Conservation (phyloP, 2,888 invertebrate species). For the Emmelina monodactyla region DNA sequence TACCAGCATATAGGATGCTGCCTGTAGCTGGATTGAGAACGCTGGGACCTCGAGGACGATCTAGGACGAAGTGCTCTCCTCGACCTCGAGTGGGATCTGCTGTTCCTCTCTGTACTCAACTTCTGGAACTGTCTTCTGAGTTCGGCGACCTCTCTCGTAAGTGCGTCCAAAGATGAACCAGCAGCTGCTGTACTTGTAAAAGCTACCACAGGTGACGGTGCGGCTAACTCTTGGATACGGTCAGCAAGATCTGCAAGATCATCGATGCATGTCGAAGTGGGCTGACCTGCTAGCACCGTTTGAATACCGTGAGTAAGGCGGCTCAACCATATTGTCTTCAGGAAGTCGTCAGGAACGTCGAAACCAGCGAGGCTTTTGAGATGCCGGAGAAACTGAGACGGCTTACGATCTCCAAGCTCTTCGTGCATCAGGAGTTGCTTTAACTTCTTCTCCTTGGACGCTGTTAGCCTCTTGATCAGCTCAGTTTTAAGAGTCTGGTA, state of each 20-base stretch:
- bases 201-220: slow-evolving; percentile 4
- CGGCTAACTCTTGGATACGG: slow-evolving; percentile 8
- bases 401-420: slow-evolving; percentile 16
- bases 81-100: too few relatives aligned
- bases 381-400: slow-evolving; percentile 16
- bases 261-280: slow-evolving; percentile 4
- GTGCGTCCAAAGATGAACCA: not conserved
- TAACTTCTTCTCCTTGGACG: too few relatives aligned
- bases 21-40: slow-evolving; percentile 9
- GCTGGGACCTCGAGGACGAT: too few relatives aligned
- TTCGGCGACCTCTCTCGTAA: not conserved
- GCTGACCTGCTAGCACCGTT: slow-evolving; percentile 9
- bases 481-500: slow-evolving; percentile 14
- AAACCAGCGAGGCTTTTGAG: slow-evolving; percentile 10
- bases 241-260: slow-evolving; percentile 10
- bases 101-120: not conserved
- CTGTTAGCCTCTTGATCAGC: too few relatives aligned
- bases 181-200: not conserved
- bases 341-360: too few relatives aligned
- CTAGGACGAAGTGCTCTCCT: too few relatives aligned
- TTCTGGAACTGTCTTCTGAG: not conserved
- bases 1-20: slow-evolving; percentile 16
- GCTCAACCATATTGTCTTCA: too few relatives aligned
- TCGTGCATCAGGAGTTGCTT: slow-evolving; percentile 15
- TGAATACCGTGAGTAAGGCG: slow-evolving; percentile 10